These are phyloP conservation scores for Achlya flavicornis DNA, from an alignment of 2,888 invertebrate species.

Conservation along the genomic window DNA sequence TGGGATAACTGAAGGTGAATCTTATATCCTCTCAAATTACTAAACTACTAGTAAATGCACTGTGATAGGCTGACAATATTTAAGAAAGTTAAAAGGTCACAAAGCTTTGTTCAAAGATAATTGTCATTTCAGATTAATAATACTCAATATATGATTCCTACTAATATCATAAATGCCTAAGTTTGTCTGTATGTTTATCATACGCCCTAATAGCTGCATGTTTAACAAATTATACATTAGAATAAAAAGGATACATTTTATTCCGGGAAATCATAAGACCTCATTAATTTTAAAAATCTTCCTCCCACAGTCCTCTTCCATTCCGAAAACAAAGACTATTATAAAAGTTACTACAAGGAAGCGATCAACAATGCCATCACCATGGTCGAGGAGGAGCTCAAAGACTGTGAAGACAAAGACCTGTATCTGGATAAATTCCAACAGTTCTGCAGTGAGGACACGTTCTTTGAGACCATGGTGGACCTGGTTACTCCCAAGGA, in stretches of 20 bases:
- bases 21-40: not conserved
- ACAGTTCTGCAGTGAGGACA: conserved; percentile 85
- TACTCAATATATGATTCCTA: too few species aligned
- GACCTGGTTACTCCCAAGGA: conserved; percentile 85
- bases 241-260: too few species aligned
- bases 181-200: too few species aligned
- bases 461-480: conserved; percentile 88
- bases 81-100: too few species aligned
- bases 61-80: too few species aligned
- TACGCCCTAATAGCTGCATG: too few species aligned
- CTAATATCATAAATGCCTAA: too few species aligned
- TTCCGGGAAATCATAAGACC: not conserved
- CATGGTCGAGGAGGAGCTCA: conserved; percentile 83
- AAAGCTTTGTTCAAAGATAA: too few species aligned
- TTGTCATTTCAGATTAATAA: too few species aligned
- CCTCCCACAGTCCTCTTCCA: conserved; percentile 82
- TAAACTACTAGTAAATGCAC: too few species aligned
- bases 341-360: conserved; percentile 86
- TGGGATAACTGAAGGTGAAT: conserved; percentile 75
- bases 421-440: conserved; percentile 84
- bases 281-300: not conserved
- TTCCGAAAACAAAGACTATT: conserved; percentile 87
- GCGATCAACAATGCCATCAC: conserved; percentile 86
- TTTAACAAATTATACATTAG: too few species aligned
- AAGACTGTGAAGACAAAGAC: conserved; percentile 66